These are phyloP conservation scores for Rhea pennata DNA, from an alignment of 2,113 vertebrate genomes.

Conservation along the genomic window DNA sequence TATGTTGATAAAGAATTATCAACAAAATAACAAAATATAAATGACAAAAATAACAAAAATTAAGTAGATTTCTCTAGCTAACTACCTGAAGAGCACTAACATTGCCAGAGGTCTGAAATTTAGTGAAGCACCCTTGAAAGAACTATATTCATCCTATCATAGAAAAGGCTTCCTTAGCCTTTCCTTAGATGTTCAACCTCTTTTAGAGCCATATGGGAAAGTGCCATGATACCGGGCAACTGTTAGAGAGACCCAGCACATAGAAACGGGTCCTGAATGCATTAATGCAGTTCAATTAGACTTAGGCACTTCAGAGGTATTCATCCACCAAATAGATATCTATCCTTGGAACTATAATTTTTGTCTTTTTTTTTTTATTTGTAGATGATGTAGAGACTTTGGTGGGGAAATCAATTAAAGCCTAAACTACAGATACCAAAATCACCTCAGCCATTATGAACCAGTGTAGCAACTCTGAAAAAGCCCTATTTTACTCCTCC, in stretches of 20 bases:
- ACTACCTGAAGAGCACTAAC: not conserved
- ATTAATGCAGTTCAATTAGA: not conserved
- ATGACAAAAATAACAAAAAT: not conserved
- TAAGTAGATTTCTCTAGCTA: not conserved
- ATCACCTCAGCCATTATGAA: not conserved
- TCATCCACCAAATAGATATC: not conserved
- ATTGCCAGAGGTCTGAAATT: not conserved
- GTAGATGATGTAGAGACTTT: not conserved
- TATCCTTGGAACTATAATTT: not conserved
- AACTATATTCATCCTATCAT: too few relatives aligned
- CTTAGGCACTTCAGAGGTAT: not conserved
- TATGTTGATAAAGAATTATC: too few relatives aligned
- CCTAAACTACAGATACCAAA: not conserved
- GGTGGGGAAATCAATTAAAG: not conserved
- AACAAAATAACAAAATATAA: too few relatives aligned
- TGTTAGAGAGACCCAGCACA: not conserved
- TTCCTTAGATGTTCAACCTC: not conserved
- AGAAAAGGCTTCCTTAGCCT: too few relatives aligned
- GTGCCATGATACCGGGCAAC: not conserved
- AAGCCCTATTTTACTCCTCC: not conserved
- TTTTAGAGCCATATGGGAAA: not conserved
- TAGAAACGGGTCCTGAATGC: not conserved
- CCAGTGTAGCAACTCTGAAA: not conserved
- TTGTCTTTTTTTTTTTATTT: not conserved
- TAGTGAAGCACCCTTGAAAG: not conserved